These are phyloP conservation scores for Liodrosophila aerea DNA, from an alignment of 2,888 invertebrate genomes.

Conservation along the genomic window DNA sequence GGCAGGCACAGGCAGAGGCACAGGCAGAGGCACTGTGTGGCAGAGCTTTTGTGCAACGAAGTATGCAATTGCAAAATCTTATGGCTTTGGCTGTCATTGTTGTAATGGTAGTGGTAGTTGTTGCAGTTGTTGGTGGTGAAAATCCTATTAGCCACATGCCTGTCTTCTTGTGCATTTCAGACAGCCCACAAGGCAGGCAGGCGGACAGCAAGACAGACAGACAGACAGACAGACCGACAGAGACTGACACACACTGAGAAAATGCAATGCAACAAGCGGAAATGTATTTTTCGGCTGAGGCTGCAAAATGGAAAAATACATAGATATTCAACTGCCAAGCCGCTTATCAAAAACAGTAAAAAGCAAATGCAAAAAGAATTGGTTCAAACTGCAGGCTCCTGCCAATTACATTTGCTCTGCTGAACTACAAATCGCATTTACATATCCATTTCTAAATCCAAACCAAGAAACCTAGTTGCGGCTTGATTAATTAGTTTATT, in stretches of 20 bases:
- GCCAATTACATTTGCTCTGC: conserved; percentile 11
- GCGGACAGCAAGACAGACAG: conserved; percentile 2
- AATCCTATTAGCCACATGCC: conserved; percentile 73
- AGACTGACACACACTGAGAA: conserved; percentile 18
- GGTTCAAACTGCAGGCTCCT: not conserved
- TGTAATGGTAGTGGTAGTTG: conserved; percentile 25
- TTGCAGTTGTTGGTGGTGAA: conserved; percentile 35
- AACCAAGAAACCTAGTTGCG: no score
- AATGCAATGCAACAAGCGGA: conserved; percentile 59
- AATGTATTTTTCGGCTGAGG: conserved; percentile 57
- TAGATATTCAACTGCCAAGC: conserved; percentile 60
- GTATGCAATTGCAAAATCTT: conserved; percentile 63
- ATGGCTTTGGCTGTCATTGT: conserved; percentile 45
- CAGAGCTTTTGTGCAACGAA: conserved; percentile 55
- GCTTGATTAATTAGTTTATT: no score
- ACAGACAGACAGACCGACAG: not conserved
- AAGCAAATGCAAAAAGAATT: conserved; percentile 1
- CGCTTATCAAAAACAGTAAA: conserved; percentile 52
- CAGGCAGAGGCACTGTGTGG: conserved; percentile 24
- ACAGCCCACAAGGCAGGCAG: conserved; percentile 34
- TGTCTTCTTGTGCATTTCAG: conserved; percentile 56
- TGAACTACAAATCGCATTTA: conserved; percentile 1
- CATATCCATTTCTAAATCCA: no score
- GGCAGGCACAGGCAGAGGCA: no score
- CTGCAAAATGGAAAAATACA: conserved; percentile 27